Conservation (phyloP, 2,113 vertebrate species). For the Callocephalon fimbriatum region DNA sequence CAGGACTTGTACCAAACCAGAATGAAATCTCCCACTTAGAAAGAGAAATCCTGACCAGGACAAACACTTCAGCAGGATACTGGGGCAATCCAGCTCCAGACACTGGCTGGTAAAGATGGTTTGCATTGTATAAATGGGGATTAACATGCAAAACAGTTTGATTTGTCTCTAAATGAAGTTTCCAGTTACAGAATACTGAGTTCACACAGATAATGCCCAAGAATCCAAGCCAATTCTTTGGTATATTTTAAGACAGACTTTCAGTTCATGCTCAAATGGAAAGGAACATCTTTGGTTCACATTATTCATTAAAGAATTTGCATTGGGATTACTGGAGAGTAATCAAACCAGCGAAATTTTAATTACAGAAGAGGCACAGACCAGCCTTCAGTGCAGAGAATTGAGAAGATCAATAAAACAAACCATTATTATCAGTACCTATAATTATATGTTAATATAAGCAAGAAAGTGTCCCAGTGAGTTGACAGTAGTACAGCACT, state of each 20-base stretch:
- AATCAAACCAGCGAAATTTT: neutral
- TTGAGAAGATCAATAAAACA: neutral
- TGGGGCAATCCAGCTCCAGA: neutral
- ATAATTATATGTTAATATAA: neutral
- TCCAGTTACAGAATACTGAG: neutral
- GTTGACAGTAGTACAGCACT: accelerated
- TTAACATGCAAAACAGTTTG: neutral
- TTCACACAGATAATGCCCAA: neutral
- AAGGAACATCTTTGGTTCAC: neutral
- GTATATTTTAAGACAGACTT: neutral
- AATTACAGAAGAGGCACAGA: neutral
- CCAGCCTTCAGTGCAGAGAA: neutral
- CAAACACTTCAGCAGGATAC: neutral
- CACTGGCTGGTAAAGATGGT: accelerated
- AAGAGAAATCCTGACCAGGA: neutral
- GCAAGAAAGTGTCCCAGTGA: neutral
- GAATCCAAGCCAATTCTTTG: neutral
- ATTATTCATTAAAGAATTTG: neutral
- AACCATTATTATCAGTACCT: neutral
- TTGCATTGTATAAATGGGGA: neutral
- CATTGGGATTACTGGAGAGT: neutral
- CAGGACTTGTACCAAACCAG: neutral
- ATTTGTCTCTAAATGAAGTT: neutral
- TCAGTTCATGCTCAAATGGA: neutral
- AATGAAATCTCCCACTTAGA: neutral